Evolutionary conservation across 2,888 invertebrate species (phyloP).

Genomic region (Eulithis testata): DNA sequence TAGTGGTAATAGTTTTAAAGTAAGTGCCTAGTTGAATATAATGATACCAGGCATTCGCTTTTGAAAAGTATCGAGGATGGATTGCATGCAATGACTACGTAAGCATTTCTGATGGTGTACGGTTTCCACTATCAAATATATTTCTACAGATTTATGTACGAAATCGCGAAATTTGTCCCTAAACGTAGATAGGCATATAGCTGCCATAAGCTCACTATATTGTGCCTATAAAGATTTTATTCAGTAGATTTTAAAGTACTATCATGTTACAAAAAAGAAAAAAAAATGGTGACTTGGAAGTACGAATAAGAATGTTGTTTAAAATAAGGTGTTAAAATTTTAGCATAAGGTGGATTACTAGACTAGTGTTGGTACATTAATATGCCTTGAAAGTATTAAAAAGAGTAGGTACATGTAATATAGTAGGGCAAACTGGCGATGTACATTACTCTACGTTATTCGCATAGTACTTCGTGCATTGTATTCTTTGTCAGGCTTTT

Average conservation of each 20-base stretch:
- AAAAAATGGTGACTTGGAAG: constrained; percentile 40
- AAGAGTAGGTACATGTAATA: constrained; percentile 70
- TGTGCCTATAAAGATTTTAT: constrained; percentile 70
- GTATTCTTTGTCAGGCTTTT: constrained; percentile 69
- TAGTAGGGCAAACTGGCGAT: constrained; percentile 73
- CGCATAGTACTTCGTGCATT: constrained; percentile 82
- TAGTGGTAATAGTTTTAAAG: too few species aligned
- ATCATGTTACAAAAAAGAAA: constrained; percentile 27
- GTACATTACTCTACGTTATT: constrained; percentile 80
- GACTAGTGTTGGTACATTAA: constrained; percentile 59
- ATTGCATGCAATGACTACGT: constrained; percentile 58
- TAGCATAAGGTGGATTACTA: constrained; percentile 74
- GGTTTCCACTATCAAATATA: constrained; percentile 45
- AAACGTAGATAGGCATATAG: constrained; percentile 65
- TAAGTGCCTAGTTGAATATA: constrained; percentile 4
- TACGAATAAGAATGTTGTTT: constrained; percentile 44
- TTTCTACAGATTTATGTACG: constrained; percentile 55
- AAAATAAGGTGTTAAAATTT: constrained; percentile 62
- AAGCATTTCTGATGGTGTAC: constrained; percentile 68
- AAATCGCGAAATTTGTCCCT: constrained; percentile 58
- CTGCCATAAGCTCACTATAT: constrained; percentile 75
- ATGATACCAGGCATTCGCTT: background rate
- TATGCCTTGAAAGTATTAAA: constrained; percentile 82
- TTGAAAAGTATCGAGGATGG: background rate
- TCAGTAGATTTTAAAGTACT: constrained; percentile 33